phyloP scores from a whole-genome alignment of 2,113 vertebrate genomes.

The Amphiprion percula region DNA sequence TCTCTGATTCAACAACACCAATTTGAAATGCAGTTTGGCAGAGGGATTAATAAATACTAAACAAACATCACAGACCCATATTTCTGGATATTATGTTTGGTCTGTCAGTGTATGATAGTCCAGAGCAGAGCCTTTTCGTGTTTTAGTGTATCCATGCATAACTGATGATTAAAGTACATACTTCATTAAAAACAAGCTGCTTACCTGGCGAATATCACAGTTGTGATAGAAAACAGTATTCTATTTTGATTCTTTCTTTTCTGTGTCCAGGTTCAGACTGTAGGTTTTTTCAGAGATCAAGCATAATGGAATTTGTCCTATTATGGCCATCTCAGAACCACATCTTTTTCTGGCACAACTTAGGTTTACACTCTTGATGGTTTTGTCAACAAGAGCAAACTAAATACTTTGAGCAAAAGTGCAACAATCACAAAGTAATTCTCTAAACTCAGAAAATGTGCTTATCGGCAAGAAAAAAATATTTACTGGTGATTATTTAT shows the following conservation, averaged over 20 bases:
- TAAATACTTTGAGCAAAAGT: too few species aligned
- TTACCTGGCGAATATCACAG: constrained; percentile 12
- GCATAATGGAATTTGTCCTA: too few species aligned
- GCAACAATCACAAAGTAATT: too few species aligned
- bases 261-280: neutral
- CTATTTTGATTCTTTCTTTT: neutral
- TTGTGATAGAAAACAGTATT: neutral
- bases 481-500: too few species aligned
- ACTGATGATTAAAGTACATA: constrained; percentile 25
- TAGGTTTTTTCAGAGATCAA: neutral
- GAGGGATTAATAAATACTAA: constrained; percentile 59
- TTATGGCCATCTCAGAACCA: too few species aligned
- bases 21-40: constrained; percentile 44
- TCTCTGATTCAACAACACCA: constrained; percentile 61
- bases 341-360: too few species aligned
- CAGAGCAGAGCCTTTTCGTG: constrained; percentile 6
- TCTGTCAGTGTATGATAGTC: constrained; percentile 31
- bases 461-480: too few species aligned
- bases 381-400: too few species aligned
- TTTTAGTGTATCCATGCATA: constrained; percentile 21
- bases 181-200: constrained; percentile 27
- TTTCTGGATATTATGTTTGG: constrained; percentile 34
- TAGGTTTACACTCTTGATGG: too few species aligned
- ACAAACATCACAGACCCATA: constrained; percentile 42
- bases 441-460: too few species aligned